These are phyloP conservation scores for Portunus trituberculatus DNA, from an alignment of 1,140 invertebrate species.

Conservation along the genomic window DNA sequence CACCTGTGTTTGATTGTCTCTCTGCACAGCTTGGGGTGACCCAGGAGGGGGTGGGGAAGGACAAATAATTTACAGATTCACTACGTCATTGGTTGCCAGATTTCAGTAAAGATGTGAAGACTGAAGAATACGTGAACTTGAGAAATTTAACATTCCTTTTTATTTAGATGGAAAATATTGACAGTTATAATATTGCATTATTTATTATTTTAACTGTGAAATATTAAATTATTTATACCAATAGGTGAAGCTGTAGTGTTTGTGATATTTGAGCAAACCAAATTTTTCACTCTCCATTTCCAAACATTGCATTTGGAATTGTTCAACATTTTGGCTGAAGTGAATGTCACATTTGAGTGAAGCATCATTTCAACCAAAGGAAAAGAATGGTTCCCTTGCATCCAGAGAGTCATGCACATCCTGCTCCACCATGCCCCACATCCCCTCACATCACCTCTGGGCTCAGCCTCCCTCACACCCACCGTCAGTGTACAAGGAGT, in stretches of 20 bases:
- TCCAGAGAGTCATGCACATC: not conserved
- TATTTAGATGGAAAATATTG: not conserved
- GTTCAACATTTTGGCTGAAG: not conserved
- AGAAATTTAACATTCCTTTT: not conserved
- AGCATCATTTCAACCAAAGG: not conserved
- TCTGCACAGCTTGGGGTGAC: not conserved
- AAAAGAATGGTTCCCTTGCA: not conserved
- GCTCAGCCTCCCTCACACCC: not conserved
- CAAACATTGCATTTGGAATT: not conserved
- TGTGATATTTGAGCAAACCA: not conserved
- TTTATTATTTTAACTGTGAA: not conserved
- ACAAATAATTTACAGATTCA: constrained; percentile 11
- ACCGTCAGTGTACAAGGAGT: not conserved
- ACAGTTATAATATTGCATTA: not conserved
- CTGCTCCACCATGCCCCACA: not conserved
- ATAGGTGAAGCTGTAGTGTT: not conserved
- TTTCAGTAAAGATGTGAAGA: not conserved
- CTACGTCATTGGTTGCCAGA: not conserved
- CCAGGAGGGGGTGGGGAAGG: not conserved
- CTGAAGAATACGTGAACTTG: not conserved
- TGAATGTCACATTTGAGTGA: not conserved
- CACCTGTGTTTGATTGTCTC: not conserved
- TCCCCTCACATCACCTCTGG: not conserved
- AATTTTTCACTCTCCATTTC: not conserved
- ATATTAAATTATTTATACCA: constrained; percentile 29